Base-by-base conservation (phyloP, 2,888 invertebrate species). In the Zhengitettix transpicula region DNA sequence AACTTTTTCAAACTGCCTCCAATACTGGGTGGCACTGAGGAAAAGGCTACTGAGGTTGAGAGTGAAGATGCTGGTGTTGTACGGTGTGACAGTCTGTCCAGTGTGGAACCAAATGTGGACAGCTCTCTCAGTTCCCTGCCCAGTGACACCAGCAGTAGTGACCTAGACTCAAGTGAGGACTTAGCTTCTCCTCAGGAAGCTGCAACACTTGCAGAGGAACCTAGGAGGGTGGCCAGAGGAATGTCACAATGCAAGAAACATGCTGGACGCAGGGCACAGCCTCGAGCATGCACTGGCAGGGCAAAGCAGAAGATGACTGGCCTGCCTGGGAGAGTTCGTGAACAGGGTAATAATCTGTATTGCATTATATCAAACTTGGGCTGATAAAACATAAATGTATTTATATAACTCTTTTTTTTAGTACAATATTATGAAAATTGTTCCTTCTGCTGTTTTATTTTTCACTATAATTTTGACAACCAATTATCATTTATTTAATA, bases 31-130 rank as follows among this genome's bases (percentile, higher is more conserved):
- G 67, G 67, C 60, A 63, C 64, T 47, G 60, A 65, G 10, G 68
- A 68, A 42, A 68, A 65, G 63, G 55, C 58, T 41, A 58, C 55
- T 2, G 68, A 68, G 17, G 55, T 52, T 11, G 66, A 67, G 9
- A 68, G 65, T 42, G 70, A 70, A 14, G 69, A 65, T 52, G 57
- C 42, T 10, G 67, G 70, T 42, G 66, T 69, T 10, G 70, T 66
- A 55, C 71, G 77, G 58, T 81, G 80, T 74, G 81, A 79, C 65
- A 84, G 85, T 67, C 77, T 82, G 52, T 85, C 85, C 0, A 86
- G 86, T 67, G 77, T 84, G 17, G 85, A 85, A 57, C 85, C 84
- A 15, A 79, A 85, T 64, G 76, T 84, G 40, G 85, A 87, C 72
- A 84, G 81, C 52, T 82, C 81, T n/a, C 58, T 66, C 14, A 75